phyloP scores from a whole-genome alignment of 2,888 invertebrate species.

The Phorcus lineatus region DNA sequence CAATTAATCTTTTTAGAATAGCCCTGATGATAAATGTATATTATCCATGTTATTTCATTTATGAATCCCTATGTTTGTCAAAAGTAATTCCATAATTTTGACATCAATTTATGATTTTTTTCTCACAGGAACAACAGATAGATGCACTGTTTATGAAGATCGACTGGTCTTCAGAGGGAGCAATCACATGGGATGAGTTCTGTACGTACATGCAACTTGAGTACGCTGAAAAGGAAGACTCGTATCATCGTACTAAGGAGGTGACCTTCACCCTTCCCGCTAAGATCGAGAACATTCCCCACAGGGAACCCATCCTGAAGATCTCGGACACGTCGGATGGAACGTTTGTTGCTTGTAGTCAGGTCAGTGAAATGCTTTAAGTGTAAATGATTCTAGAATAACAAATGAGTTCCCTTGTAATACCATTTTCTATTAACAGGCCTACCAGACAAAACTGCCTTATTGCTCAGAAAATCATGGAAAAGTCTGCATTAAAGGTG shows the following conservation, averaged over 20 bases:
- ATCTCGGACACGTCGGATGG: conserved; percentile 73
- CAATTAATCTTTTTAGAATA: too few relatives aligned
- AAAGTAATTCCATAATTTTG: too few relatives aligned
- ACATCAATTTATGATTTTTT: not conserved
- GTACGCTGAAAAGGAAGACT: conserved; percentile 75
- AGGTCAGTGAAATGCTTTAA: conserved; percentile 44
- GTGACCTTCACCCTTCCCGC: conserved; percentile 74
- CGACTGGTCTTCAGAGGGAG: conserved; percentile 74
- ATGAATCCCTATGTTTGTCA: too few relatives aligned
- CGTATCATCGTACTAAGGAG: conserved; percentile 71
- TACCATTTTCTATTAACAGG: too few relatives aligned
- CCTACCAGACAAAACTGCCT: too few relatives aligned
- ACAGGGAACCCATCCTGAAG: conserved; percentile 72
- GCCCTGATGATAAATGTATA: too few relatives aligned
- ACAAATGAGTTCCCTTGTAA: too few relatives aligned
- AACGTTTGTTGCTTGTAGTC: conserved; percentile 73
- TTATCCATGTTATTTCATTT: too few relatives aligned
- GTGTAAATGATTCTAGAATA: not conserved
- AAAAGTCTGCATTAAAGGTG: too few relatives aligned
- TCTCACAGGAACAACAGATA: conserved; percentile 69
- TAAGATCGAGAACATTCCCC: conserved; percentile 71
- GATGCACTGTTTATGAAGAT: conserved; percentile 75
- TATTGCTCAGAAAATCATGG: too few relatives aligned
- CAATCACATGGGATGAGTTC: conserved; percentile 76
- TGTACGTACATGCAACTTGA: conserved; percentile 76